Evolutionary conservation across 2,888 invertebrate species (phyloP).

Genomic region (Hydriomena furcata): DNA sequence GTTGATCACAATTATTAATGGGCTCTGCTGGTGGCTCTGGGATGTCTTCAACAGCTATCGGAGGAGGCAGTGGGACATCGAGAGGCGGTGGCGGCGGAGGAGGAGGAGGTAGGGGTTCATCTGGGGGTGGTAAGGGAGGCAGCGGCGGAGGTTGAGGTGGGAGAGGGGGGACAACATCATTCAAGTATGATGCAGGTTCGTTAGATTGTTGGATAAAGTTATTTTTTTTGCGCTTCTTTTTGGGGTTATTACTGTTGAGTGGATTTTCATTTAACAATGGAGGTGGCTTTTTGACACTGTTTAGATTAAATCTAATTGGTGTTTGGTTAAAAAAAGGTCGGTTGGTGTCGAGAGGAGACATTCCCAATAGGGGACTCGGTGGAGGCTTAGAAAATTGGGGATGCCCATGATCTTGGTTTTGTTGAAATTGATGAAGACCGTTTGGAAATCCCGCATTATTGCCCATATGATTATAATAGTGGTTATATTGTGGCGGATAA

Average conservation of each 20-base stretch:
- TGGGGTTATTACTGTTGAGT: conserved; percentile 80
- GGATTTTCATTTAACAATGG: conserved; percentile 74
- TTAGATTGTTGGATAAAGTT: conserved; percentile 81
- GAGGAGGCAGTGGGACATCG: conserved; percentile 73
- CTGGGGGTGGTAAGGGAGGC: conserved; percentile 80
- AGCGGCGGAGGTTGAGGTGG: conserved; percentile 82
- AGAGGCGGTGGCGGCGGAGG: conserved; percentile 54
- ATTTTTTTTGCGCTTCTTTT: conserved; percentile 89
- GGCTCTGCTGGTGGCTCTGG: conserved; percentile 64
- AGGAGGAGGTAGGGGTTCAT: conserved; percentile 54
- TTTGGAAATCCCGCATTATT: conserved; percentile 55
- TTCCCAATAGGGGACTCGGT: conserved; percentile 65
- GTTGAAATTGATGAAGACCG: conserved; percentile 61
- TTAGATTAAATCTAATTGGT: conserved; percentile 77
- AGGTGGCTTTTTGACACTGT: conserved; percentile 65
- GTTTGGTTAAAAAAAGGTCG: conserved; percentile 73
- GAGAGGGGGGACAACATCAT: conserved; percentile 72
- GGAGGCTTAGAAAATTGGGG: conserved; percentile 65
- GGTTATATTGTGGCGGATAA: conserved; percentile 79
- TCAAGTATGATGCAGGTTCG: conserved; percentile 55
- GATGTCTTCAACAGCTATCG: conserved; percentile 70
- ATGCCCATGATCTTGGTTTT: conserved; percentile 58
- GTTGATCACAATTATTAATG: conserved; percentile 39
- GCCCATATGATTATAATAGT: conserved; percentile 74
- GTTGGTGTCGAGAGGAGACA: conserved; percentile 71